A percentile compares a stretch with the other conserved stretches of the same genome.
Conservation (phyloP, 2,888 invertebrate genomes). For the Argyresthia albistria region DNA sequence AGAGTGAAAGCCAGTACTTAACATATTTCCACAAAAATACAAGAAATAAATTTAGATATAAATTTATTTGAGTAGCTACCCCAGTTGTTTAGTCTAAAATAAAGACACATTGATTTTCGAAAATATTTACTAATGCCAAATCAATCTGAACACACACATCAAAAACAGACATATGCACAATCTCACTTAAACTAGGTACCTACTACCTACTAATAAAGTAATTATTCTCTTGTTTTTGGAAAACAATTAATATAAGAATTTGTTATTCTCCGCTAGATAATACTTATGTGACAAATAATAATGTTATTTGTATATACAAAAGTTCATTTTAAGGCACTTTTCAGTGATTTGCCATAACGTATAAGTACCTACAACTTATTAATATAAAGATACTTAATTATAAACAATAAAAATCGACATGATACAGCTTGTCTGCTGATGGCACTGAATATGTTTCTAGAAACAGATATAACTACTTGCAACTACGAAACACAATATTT, state of each 20-base stretch:
- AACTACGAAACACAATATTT: slow-evolving; percentile 44
- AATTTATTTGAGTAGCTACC: no score
- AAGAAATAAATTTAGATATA: no score
- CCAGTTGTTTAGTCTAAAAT: background rate
- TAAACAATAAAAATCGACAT: slow-evolving; percentile 38
- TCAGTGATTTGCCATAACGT: slow-evolving; percentile 46
- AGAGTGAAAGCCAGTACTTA: no score
- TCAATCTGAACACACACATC: slow-evolving; percentile 69
- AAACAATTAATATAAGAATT: slow-evolving; percentile 56
- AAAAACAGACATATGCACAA: slow-evolving; percentile 71
- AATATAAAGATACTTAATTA: slow-evolving; percentile 12
- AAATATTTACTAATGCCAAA: slow-evolving; percentile 71
- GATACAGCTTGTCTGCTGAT: slow-evolving; percentile 52
- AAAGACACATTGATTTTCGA: slow-evolving; percentile 29
- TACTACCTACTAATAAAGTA: slow-evolving; percentile 27
- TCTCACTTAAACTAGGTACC: slow-evolving; percentile 65
- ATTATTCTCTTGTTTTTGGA: slow-evolving; percentile 61
- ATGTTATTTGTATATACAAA: slow-evolving; percentile 52
- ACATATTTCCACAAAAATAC: no score
- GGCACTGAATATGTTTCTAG: slow-evolving; percentile 62
- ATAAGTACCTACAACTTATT: slow-evolving; percentile 56
- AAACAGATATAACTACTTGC: slow-evolving; percentile 23
- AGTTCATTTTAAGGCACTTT: slow-evolving; percentile 59
- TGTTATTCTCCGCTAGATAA: slow-evolving; percentile 46
- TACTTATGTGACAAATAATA: slow-evolving; percentile 48